Conservation (phyloP, 2,797 vertebrate genomes). For the Bucorvus abyssinicus region DNA sequence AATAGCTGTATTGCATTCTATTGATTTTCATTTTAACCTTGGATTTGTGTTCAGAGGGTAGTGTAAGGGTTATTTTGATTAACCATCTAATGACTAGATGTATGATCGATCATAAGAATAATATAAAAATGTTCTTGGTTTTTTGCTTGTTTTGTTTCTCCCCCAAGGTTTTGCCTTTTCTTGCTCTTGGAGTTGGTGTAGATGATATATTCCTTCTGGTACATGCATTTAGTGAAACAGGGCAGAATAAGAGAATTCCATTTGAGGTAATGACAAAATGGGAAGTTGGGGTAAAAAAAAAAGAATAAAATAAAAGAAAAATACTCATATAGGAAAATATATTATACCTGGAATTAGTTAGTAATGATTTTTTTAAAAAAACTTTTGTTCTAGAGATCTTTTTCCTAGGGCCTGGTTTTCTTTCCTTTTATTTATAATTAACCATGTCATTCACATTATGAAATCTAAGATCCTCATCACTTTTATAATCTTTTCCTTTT, state of each 20-base stretch:
- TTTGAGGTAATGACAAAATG: conserved; percentile 87
- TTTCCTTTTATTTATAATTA: neutral
- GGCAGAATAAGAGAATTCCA: conserved; percentile 97
- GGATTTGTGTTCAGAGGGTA: neutral
- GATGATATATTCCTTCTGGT: conserved; percentile 96
- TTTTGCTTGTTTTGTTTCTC: conserved; percentile 22
- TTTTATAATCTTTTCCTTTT: neutral
- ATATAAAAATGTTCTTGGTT: too few species aligned
- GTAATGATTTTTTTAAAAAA: too few species aligned
- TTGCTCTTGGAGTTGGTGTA: conserved; percentile 95
- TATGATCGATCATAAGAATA: neutral
- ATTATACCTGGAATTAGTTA: neutral
- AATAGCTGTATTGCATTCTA: neutral
- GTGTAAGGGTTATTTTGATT: neutral
- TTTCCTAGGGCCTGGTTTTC: neutral
- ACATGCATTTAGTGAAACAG: conserved; percentile 96
- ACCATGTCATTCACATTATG: neutral
- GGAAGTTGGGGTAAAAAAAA: neutral
- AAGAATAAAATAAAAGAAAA: neutral
- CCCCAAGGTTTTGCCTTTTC: conserved; percentile 92
- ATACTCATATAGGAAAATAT: neutral
- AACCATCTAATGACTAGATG: neutral
- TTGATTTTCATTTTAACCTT: neutral
- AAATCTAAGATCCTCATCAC: neutral
- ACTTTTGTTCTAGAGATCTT: neutral